phyloP scores from a whole-genome alignment of 2,888 invertebrate genomes.

The Melolontha melolontha region DNA sequence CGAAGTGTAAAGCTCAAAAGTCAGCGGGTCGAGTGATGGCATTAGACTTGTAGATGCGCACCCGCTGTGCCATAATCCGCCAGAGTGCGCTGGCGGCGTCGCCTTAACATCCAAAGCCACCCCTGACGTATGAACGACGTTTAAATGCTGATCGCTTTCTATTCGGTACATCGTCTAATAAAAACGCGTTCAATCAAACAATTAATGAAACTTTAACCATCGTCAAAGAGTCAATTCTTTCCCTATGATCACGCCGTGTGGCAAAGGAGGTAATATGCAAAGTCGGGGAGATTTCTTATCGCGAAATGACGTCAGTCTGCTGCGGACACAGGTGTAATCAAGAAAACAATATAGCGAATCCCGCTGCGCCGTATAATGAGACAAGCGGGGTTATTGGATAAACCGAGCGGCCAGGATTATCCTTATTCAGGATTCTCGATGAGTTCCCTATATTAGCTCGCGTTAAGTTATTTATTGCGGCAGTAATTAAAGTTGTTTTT shows the following conservation, averaged over 20 bases:
- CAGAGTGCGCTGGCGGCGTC: conserved; percentile 51
- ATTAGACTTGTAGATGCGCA: conserved; percentile 68
- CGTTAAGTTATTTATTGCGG: conserved; percentile 53
- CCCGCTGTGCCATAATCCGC: conserved; percentile 60
- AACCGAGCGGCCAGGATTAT: conserved; percentile 58
- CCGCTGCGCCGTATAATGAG: conserved; percentile 64
- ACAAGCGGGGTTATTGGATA: conserved; percentile 58
- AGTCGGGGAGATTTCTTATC: conserved; percentile 13
- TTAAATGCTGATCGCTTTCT: conserved; percentile 38
- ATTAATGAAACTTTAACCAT: background rate
- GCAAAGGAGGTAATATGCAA: no score
- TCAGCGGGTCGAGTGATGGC: conserved; percentile 61
- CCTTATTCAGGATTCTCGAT: conserved; percentile 57
- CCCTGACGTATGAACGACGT: conserved; percentile 39
- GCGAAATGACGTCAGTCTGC: conserved; percentile 41
- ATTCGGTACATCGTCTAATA: conserved; percentile 1
- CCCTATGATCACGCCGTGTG: no score
- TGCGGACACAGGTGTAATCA: conserved; percentile 62
- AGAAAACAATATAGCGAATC: conserved; percentile 67
- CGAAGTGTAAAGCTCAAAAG: conserved; percentile 51
- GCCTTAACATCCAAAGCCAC: conserved; percentile 53
- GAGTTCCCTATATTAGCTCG: conserved; percentile 49
- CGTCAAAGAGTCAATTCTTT: no score
- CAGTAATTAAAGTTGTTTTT: conserved; percentile 51
- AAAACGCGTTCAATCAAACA: background rate